Evolutionary conservation across 2,113 vertebrate species (phyloP), one percentile per base, ranked within the genome.

Genomic region (Rhineura floridana): DNA sequence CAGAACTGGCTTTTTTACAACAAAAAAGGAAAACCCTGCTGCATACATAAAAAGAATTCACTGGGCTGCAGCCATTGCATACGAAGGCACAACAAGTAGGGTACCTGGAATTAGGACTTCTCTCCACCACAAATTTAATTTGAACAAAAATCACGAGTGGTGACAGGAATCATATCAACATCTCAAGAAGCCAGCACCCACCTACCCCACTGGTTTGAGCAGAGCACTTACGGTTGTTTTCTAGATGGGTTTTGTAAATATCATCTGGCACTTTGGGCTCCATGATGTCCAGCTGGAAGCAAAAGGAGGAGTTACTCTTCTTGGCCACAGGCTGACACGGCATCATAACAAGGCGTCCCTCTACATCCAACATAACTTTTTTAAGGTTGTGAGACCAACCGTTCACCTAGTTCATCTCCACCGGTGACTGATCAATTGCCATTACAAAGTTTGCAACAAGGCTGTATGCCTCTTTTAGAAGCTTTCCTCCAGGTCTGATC

Each of bases 251-350:
- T 98, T 99, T 99, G 93, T 99, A 99, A 95, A 99, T 99, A 91
- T 99, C 99, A 1, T 99, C 99, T 0, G 99, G 99, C 55, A 99
- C 98, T 96, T 99, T 99, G 91, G 99, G 99, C 92, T 99, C 99
- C 98, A 99, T 99, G 93, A 99, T 99, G 88, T 99, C 99, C 96
- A 99, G 95, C 99, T 99, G 90, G 87, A 87, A 44, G 48, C 19
- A 93, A 62, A 95, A 42, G 86, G 83, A 2, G 8, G 0, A 1
- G 2, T 92, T 83, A 93, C 2, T 59, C n/a, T 84, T 48, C 0
- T 2, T 8, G 28, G 10, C 10, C 21, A 1, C 19, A 11, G 1
- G 28, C 15, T 25, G 3, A 12, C 11, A 19, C 3, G 8, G 7
- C 52, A 25, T 42, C 23, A 8, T 21, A 50, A 17, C 33, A 55